A percentile compares a stretch with the other conserved stretches of the same genome.
phyloP scores from a whole-genome alignment of 2,888 invertebrate species.

The Drosophila meridionalis region DNA sequence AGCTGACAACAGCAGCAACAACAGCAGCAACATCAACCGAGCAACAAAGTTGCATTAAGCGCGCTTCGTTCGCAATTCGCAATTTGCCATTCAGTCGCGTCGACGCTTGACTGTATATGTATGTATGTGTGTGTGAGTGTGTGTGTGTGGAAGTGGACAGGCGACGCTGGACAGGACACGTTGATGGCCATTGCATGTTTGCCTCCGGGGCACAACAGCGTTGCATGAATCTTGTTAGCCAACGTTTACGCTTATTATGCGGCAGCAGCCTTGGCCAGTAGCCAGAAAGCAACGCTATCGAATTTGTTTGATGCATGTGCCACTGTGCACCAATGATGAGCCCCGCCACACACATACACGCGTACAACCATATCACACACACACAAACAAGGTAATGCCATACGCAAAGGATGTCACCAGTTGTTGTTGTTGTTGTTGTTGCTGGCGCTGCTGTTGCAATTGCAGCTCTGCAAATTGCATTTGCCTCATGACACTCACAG shows the following conservation, averaged over 20 bases:
- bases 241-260: conserved; percentile 83
- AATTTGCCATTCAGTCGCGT: conserved; percentile 63
- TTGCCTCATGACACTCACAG: conserved; percentile 78
- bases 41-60: conserved; percentile 81
- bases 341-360: conserved; percentile 37
- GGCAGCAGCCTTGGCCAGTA: conserved; percentile 60
- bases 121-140: conserved; percentile 8
- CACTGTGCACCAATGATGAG: conserved; percentile 53
- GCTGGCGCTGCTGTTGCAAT: conserved; percentile 42
- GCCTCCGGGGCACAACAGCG: conserved; percentile 78
- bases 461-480: conserved; percentile 69
- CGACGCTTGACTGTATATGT: conserved; percentile 13
- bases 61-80: conserved; percentile 62
- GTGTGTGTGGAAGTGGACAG: conserved; percentile 36
- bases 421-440: conserved; percentile 18
- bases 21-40: conserved; percentile 42
- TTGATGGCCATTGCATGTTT: conserved; percentile 81
- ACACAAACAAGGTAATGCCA: conserved; percentile 58
- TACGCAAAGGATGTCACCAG: conserved; percentile 44
- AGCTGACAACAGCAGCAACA: conserved; percentile 38
- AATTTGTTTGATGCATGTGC: conserved; percentile 78
- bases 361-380: conserved; percentile 42
- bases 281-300: conserved; percentile 72
- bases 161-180: conserved; percentile 44
- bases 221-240: conserved; percentile 82